Evolutionary conservation across 2,888 invertebrate species (phyloP).

Genomic region (Miltochrista miniata): DNA sequence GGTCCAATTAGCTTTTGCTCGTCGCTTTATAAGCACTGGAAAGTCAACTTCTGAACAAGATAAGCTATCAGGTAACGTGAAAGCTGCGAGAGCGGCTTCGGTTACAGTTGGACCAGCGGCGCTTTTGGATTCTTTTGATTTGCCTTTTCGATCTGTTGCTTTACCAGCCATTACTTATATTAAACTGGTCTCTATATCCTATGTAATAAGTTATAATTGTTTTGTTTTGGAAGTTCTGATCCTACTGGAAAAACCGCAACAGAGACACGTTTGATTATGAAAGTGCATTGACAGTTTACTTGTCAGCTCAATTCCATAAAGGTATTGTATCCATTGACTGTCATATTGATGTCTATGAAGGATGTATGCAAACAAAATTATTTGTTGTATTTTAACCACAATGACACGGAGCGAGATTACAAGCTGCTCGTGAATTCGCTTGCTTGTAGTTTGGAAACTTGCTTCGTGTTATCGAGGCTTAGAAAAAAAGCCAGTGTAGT

Average conservation of each 20-base stretch:
- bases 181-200: too few relatives aligned
- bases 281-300: neutral
- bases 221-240: too few relatives aligned
- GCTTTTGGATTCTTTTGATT: constrained; percentile 49
- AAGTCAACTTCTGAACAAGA: constrained; percentile 71
- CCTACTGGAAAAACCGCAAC: too few relatives aligned
- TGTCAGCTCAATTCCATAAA: neutral
- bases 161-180: constrained; percentile 55
- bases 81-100: constrained; percentile 52
- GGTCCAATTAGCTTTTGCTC: constrained; percentile 57
- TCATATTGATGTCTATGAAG: neutral
- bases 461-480: too few relatives aligned
- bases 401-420: too few relatives aligned
- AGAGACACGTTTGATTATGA: neutral
- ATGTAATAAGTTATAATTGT: neutral
- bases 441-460: too few relatives aligned
- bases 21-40: constrained; percentile 53
- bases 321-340: neutral
- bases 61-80: constrained; percentile 66
- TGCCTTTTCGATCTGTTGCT: constrained; percentile 61
- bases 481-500: too few relatives aligned
- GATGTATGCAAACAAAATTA: neutral
- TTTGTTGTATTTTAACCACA: too few relatives aligned
- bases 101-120: constrained; percentile 20
- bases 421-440: too few relatives aligned